Conservation (phyloP, 2,888 invertebrate genomes). For the Epinotia nisella region DNA sequence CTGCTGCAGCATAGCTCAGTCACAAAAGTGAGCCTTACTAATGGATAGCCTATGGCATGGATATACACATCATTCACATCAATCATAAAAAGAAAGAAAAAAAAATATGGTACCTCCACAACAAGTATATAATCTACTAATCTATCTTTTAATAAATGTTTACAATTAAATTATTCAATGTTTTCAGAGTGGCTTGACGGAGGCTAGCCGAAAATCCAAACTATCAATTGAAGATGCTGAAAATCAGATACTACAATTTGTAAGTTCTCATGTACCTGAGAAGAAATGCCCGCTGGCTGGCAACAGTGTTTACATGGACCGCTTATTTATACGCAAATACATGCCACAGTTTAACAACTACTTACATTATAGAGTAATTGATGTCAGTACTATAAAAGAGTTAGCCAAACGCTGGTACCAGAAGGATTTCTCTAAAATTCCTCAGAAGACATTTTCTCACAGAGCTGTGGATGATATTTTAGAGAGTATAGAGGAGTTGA, state of each 20-base stretch:
- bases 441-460: slow-evolving; percentile 87
- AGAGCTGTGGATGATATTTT: slow-evolving; percentile 92
- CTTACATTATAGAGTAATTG: slow-evolving; percentile 96
- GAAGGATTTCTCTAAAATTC: slow-evolving; percentile 81
- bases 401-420: slow-evolving; percentile 91
- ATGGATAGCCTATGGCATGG: no score
- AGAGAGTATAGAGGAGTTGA: slow-evolving; percentile 93
- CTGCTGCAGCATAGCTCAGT: no score
- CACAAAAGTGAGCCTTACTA: no score
- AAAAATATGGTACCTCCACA: no score
- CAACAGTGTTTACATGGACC: slow-evolving; percentile 94
- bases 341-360: slow-evolving; percentile 92
- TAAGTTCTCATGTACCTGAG: slow-evolving; percentile 84
- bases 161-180: background rate
- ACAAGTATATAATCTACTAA: no score
- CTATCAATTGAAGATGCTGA: slow-evolving; percentile 89
- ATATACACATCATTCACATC: no score
- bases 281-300: slow-evolving; percentile 92
- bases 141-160: no score
- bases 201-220: slow-evolving; percentile 88
- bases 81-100: no score
- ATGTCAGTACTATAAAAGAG: slow-evolving; percentile 96
- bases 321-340: slow-evolving; percentile 91
- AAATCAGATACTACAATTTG: slow-evolving; percentile 87
- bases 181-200: slow-evolving; percentile 91